phyloP scores from a whole-genome alignment of 2,888 invertebrate species.

The Ectemnius lituratus region DNA sequence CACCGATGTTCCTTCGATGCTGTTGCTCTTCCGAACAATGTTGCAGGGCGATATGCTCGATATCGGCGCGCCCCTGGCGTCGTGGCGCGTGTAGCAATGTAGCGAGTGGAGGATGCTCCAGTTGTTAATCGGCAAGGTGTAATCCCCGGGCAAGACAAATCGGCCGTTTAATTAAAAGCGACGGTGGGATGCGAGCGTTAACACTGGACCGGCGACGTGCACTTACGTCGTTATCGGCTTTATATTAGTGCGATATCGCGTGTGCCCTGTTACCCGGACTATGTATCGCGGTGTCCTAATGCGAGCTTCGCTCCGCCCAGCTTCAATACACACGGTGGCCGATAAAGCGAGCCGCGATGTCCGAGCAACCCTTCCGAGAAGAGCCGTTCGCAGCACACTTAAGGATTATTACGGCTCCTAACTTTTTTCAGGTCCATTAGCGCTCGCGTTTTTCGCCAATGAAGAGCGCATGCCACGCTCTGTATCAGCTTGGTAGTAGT shows the following conservation, averaged over 20 bases:
- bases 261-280: constrained; percentile 24
- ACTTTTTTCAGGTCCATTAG: constrained; percentile 6
- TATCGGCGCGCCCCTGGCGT: constrained; percentile 9
- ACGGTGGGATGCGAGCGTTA: constrained; percentile 35
- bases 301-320: constrained; percentile 11
- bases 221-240: constrained; percentile 56
- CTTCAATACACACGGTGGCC: neutral
- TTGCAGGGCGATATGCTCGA: constrained; percentile 14
- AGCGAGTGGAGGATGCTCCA: constrained; percentile 14
- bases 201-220: constrained; percentile 33
- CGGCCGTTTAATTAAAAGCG: constrained; percentile 53
- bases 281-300: constrained; percentile 10
- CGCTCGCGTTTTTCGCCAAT: neutral
- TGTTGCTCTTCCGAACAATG: too few species aligned
- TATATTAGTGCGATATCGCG: constrained; percentile 45
- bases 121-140: constrained; percentile 38
- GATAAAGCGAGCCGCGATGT: constrained; percentile 8
- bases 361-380: constrained; percentile 18
- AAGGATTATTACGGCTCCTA: constrained; percentile 19
- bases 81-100: neutral
- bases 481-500: neutral
- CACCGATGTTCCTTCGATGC: too few species aligned
- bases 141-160: constrained; percentile 49
- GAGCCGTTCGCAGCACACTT: constrained; percentile 11
- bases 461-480: neutral